Base-by-base conservation (phyloP, 1,140 invertebrate genomes). In the Kradibia gibbosae region DNA sequence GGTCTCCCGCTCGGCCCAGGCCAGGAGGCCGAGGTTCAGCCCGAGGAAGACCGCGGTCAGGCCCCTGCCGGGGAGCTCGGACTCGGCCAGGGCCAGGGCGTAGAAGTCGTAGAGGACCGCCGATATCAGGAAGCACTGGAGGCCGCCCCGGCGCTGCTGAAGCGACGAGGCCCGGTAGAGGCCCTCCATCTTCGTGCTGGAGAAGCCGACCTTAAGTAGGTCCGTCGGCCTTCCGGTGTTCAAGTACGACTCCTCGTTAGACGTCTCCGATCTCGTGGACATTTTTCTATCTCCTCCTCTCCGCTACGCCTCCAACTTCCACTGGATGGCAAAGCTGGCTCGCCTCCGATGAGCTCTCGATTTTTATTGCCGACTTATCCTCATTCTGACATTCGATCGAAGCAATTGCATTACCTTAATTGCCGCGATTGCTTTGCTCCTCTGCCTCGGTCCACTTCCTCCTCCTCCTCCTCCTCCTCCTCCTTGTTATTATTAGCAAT, bases 161-260 rank as follows among this genome's bases (percentile, higher is more conserved):
- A 94, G 91, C 60, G 94, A 95, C 87, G 96, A 96, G 55, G 93
- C 93, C 82, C 94, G 93, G 88, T 96, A 97, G 0, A 97, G 92
- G 84, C 93, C 92, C 87, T 97, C 95, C 67, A 96, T 92, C 25
- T 89, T 88, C 1, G 85, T 85, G 82, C 83, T 89, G 48, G 87
- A 89, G 83, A 91, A 91, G 67, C 86, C 89, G 0, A 90, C 89
- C 77, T 89, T 89, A 11, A 91, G 81, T 0, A 91, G 83, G 53
- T 90, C 91, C 50, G 89, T 89, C 17, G 91, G 91, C 60, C 90
- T 86, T 53, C 91, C 91, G 36, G 86, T 88, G 67, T 88, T 87
- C 57, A 91, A 86, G 85, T 91, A 91, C 15, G 89, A 90, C 81
- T 92, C 90, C 86, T 91, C 91, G 85, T 92, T 91, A 25, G 89